phyloP scores from a whole-genome alignment of 2,888 invertebrate genomes.

The Acrobasis repandana region DNA sequence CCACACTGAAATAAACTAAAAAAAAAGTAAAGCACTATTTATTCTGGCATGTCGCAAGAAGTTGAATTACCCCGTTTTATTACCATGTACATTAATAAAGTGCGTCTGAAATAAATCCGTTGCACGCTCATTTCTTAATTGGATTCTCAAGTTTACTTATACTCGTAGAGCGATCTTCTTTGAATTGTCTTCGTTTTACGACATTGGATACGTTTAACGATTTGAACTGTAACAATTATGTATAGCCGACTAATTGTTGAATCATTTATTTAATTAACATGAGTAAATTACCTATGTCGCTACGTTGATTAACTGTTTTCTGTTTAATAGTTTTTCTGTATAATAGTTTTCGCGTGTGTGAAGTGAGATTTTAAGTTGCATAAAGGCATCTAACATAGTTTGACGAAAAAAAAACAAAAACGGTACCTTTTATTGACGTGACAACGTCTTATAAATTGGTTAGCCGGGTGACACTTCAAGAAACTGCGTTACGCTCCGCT shows the following conservation, averaged over 20 bases:
- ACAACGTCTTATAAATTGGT: too few species aligned
- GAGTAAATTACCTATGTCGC: constrained; percentile 11
- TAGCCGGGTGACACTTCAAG: too few species aligned
- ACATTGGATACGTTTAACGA: constrained; percentile 61
- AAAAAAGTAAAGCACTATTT: too few species aligned
- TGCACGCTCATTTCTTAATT: constrained; percentile 76
- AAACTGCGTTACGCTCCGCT: too few species aligned
- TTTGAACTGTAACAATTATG: constrained; percentile 35
- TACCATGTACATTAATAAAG: constrained; percentile 68
- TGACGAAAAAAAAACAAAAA: too few species aligned
- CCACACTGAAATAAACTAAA: too few species aligned
- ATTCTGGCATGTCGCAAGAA: constrained; percentile 38
- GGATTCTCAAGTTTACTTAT: constrained; percentile 77
- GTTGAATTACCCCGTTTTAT: constrained; percentile 58
- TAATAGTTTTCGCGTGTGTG: too few species aligned
- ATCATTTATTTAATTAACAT: constrained; percentile 30
- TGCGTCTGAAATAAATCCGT: constrained; percentile 67
- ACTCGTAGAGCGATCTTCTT: constrained; percentile 72
- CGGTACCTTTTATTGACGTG: too few species aligned
- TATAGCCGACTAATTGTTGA: constrained; percentile 27
- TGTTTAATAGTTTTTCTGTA: not conserved
- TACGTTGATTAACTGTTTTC: not conserved
- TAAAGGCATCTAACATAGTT: too few species aligned
- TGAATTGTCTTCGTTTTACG: constrained; percentile 67
- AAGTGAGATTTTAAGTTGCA: too few species aligned